Base-by-base conservation (phyloP, 2,113 vertebrate species). In the Sterrhoptilus dennistouni region DNA sequence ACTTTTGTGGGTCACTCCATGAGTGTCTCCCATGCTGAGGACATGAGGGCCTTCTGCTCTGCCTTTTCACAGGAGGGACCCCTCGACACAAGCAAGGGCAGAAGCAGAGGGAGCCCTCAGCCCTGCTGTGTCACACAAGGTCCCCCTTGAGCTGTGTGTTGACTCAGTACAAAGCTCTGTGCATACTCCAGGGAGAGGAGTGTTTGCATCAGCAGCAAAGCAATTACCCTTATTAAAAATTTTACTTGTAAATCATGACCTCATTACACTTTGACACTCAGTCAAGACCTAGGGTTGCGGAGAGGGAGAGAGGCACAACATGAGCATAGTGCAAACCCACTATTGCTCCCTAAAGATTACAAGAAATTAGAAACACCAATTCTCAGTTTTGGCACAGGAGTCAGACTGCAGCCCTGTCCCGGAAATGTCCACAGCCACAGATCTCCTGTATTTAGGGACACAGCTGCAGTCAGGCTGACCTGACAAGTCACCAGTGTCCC, bases 151-250 rank as follows among this genome's bases (percentile, higher is more conserved):
- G 57, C 59, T 76, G 10, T 45, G 23, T 74, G 56, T 82, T 0
- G 0, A 59, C 2, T 15, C 33, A n/a, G 28, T 65, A 33, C 10
- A 64, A 79, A 79, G 17, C 56, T 40, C 21, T 53, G 20, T 5
- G 1, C 24, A 0, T 49, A 17, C 53, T 83, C 83, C 84, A 52
- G 84, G 71, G 63, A 76, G 52, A 87, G 45, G 54, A 93, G 14
- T 61, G 52, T 71, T 87, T 81, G 59, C 74, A 91, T 71, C 84
- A 96, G 81, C 78, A 87, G 45, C 47, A 90, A 87, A 90, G 89
- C 71, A 87, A 91, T 94, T 94, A 76, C 25, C 2, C 3, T 68
- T 94, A 89, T 82, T 95, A 90, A 76, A 89, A 88, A 65, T 57
- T 45, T 76, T 65, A 60, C 65, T 66, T 87, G 74, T 85, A 85